Evolutionary conservation across 2,113 vertebrate genomes (phyloP), one percentile per base, ranked within the genome.

Genomic region (Podarcis muralis): DNA sequence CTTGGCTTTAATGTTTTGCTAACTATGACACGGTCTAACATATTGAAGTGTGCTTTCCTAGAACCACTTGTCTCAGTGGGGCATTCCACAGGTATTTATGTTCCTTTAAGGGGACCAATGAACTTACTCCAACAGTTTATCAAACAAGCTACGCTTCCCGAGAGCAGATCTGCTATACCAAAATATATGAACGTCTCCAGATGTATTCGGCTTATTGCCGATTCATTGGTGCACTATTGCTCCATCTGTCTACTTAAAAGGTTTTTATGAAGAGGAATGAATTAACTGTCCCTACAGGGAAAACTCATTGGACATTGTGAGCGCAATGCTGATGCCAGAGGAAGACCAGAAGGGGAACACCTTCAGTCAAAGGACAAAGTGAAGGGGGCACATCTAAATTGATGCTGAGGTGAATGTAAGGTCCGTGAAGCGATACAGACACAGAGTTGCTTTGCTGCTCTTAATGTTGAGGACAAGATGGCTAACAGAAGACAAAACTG

Each of bases 101-200:
- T 32, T 59, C 43, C 12, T 0, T 59, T 71, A 79, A 74, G 76
- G 89, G 89, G 59, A 71, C 79, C 88, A 80, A 16, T 9, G 0
- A 74, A 74, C 74, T 57, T 89, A 80, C 2, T 83, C 82, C 78
- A 3, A 79, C 59, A 72, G 62, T 48, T 0, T 0, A 89, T 79
- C 81, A 65, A 85, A n/a, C 18, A 91, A 85, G 84, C 86, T 16
- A 90, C 4, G 57, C 18, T 86, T 92, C 92, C 87, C n/a, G 85
- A 88, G 86, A 32, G 3, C 43, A 89, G 93, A 90, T 87, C 27
- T 72, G 27, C 43, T 30, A 57, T 27, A 32, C 4, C n/a, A 84
- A 57, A 59, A 81, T 71, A 79, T 68, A 80, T 68, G 5, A 78
- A 87, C 35, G 23, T 59, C 78, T 81, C 32, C 32, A 78, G 74